Evolutionary conservation across 2,113 vertebrate species (phyloP).

Genomic region (Brachyhypopomus occidentalis): DNA sequence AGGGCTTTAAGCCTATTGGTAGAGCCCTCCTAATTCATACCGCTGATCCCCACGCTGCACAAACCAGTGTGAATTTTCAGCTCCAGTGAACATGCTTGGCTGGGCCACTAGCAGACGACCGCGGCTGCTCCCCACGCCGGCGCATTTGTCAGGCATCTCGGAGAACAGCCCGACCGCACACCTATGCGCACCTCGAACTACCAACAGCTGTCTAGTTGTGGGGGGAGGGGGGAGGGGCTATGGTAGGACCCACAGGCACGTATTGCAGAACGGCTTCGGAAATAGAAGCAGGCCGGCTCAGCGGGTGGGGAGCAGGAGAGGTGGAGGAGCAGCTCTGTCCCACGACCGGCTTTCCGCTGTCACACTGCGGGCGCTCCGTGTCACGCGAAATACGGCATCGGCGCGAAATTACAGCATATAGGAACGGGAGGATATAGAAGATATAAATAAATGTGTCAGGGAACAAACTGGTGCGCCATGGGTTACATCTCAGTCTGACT

Average conservation of each 20-base stretch:
- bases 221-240: too few species aligned
- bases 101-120: neutral
- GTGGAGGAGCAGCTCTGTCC: too few species aligned
- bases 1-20: slow-evolving; percentile 13
- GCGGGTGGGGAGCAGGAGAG: too few species aligned
- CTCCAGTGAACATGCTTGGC: slow-evolving; percentile 1
- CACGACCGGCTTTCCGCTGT: neutral
- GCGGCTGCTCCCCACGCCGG: neutral
- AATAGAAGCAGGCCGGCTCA: too few species aligned
- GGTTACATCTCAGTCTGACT: neutral
- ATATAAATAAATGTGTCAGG: neutral
- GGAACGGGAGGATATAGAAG: neutral
- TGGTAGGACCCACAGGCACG: neutral
- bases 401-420: neutral
- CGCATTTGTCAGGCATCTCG: neutral
- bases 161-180: neutral
- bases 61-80: neutral
- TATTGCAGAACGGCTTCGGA: neutral
- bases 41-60: neutral
- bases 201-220: neutral
- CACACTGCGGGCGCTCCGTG: neutral
- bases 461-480: neutral
- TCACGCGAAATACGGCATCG: neutral
- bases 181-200: too few species aligned
- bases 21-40: neutral